Percentiles rank a stretch among this genome's conserved stretches.
Evolutionary conservation across 2,888 invertebrate species (phyloP).

Genomic region (Platerodrilus igneus): DNA sequence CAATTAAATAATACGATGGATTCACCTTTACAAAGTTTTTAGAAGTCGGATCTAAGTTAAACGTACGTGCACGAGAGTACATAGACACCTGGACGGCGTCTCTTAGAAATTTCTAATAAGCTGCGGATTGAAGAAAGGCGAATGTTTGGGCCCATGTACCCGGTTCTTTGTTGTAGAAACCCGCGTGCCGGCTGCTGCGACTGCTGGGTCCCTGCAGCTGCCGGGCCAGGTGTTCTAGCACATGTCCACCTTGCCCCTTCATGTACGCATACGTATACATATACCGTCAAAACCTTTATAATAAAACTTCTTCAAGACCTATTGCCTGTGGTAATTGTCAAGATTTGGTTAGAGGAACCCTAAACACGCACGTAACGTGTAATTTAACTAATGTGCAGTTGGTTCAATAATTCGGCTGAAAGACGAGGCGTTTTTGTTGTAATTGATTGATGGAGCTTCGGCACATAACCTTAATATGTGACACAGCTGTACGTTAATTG

Average conservation of each 20-base stretch:
- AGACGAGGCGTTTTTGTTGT: no score
- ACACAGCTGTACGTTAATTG: no score
- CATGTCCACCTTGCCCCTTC: conserved; percentile 26
- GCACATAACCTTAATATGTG: no score
- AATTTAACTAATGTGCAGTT: no score
- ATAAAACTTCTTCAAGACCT: conserved; percentile 21
- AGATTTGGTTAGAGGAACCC: conserved; percentile 12
- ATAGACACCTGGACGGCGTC: conserved; percentile 26
- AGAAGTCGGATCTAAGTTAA: no score
- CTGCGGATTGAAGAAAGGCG: conserved; percentile 32
- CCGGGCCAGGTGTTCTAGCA: conserved; percentile 42
- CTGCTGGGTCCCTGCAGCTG: conserved; percentile 37
- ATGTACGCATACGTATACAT: no score
- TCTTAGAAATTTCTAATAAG: conserved; percentile 27
- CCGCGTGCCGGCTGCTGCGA: conserved; percentile 30
- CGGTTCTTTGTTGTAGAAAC: conserved; percentile 27
- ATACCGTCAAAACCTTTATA: conserved; percentile 19
- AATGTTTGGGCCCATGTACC: conserved; percentile 22
- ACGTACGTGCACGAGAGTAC: no score
- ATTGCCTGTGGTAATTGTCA: conserved; percentile 15
- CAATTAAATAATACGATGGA: no score
- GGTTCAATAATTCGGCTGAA: no score
- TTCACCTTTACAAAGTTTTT: no score
- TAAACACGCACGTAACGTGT: no score
- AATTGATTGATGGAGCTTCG: no score